Conservation (phyloP, 2,888 invertebrate species). For the Ornithoptera priamus region DNA sequence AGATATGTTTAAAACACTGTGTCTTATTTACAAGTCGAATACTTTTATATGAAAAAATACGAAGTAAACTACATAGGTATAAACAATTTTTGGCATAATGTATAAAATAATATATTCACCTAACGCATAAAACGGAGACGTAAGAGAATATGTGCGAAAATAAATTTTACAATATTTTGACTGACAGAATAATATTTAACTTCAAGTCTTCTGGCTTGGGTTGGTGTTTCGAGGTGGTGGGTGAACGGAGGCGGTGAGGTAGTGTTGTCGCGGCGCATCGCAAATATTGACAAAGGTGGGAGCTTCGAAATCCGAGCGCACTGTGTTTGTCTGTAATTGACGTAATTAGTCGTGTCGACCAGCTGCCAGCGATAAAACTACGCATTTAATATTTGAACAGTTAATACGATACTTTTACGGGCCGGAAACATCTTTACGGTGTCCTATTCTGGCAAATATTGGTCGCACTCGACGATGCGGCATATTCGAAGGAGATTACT, state of each 20-base stretch:
- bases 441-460: constrained; percentile 75
- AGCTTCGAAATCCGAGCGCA: constrained; percentile 68
- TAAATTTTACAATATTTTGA: neutral
- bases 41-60: too few species aligned
- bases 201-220: constrained; percentile 10
- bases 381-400: constrained; percentile 65
- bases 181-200: constrained; percentile 9
- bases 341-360: constrained; percentile 79
- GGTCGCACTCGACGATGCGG: constrained; percentile 71
- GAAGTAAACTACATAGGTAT: too few species aligned
- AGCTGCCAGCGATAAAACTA: constrained; percentile 67
- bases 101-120: neutral
- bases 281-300: constrained; percentile 79
- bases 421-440: constrained; percentile 76
- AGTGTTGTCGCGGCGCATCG: constrained; percentile 41
- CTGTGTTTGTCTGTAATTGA: constrained; percentile 77
- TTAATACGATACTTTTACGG: constrained; percentile 75
- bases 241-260: constrained; percentile 16
- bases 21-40: too few species aligned
- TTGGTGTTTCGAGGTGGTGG: constrained; percentile 26
- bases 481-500: constrained; percentile 54
- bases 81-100: too few species aligned
- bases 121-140: neutral
- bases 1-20: too few species aligned
- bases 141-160: neutral